These are phyloP conservation scores for Potamarius usumacintae DNA, from an alignment of 2,113 vertebrate genomes.

Conservation along the genomic window DNA sequence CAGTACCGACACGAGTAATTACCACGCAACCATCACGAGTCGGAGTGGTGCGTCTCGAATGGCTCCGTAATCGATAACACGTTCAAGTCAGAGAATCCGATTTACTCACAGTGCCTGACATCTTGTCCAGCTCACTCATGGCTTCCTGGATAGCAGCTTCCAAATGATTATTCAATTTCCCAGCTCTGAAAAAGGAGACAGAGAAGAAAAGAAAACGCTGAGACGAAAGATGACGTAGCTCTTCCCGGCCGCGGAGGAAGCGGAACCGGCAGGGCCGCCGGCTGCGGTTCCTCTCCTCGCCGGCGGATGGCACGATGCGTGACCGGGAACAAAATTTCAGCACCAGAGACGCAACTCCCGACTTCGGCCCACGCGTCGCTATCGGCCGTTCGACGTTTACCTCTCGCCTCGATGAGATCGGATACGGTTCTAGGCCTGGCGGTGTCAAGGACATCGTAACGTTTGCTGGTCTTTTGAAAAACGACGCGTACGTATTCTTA, in stretches of 20 bases:
- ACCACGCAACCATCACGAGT: no score
- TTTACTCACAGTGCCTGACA: conserved; percentile 93
- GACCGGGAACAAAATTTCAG: neutral
- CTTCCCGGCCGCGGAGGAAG: no score
- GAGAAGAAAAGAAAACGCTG: conserved; percentile 5
- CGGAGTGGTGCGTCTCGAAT: neutral
- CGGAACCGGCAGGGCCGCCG: neutral
- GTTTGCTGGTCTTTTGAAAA: neutral
- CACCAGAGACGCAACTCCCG: neutral
- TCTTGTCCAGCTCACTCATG: conserved; percentile 97
- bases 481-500: neutral
- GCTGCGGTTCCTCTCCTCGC: conserved; percentile 16
- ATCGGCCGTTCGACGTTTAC: neutral
- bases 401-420: neutral
- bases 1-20: neutral
- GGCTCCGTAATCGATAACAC: neutral
- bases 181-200: conserved; percentile 75
- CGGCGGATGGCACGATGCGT: conserved; percentile 8
- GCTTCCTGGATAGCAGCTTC: conserved; percentile 99
- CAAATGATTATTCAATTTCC: conserved; percentile 97
- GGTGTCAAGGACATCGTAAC: neutral
- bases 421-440: neutral
- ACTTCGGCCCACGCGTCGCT: neutral
- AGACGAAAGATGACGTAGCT: neutral
- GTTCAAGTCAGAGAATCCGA: neutral